Evolutionary conservation across 2,797 vertebrate genomes (phyloP), one percentile per base, ranked within the genome.

Genomic region (Malacoctenus gilli): DNA sequence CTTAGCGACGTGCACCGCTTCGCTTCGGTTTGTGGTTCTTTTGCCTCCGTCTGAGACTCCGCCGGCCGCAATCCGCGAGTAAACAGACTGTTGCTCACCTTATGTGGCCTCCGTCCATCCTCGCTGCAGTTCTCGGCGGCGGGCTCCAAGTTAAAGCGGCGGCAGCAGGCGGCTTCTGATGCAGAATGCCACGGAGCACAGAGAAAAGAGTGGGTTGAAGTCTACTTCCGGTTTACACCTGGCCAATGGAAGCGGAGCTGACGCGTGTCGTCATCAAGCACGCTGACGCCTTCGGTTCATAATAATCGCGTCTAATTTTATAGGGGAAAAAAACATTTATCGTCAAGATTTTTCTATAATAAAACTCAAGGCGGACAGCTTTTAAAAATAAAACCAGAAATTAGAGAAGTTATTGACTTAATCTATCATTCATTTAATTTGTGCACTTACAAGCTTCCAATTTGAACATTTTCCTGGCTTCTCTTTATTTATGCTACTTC

Each of bases 181-280:
- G 19, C 69, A 39, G 59, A 76, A 76, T 83, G 89, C 89, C 89
- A 90, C 89, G 89, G 89, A 79, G 87, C 87, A 85, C 21, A 72
- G 64, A 75, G 72, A 64, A 42, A 48, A 57, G 74, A 84, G 75
- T 76, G 57, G 72, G 40, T 63, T 34, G 21, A 0, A 30, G 25
- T 43, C 46, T 46, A 69, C 79, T 86, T 90, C 89, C 87, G 86
- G 66, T 72, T 25, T 22, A 4, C 1, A 19, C n/a, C 12, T 6
- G 52, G 21, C 89, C 87, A 89, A 90, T 89, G 3, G 39, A 38
- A 70, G 48, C 10, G 5, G 13, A n/a, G 47, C 20, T 56, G 14
- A n/a, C 5, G 11, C 14, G 5, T 44, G 50, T 32, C 85, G 84
- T 86, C 80, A 85, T 58, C 48, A 35, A 44, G 53, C 85, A 84